phyloP scores from a whole-genome alignment of 92 coral and sea anemone species.

The Palythoa grandis region DNA sequence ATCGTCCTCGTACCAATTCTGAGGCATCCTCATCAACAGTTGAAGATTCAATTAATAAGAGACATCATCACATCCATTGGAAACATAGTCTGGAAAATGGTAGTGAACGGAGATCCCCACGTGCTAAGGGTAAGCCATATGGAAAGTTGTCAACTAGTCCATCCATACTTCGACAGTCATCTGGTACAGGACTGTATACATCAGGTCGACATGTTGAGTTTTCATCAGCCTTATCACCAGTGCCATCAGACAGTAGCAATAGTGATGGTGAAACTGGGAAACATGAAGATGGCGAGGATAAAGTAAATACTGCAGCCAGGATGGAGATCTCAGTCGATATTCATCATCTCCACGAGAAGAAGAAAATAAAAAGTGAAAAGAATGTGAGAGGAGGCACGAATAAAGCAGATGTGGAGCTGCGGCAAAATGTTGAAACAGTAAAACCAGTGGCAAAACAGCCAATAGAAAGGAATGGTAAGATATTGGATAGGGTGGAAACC shows the following conservation, averaged over 20 bases:
- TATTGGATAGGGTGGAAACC: background rate
- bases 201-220: slow-evolving; percentile 96
- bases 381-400: background rate
- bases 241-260: slow-evolving; percentile 93
- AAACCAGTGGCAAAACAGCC: background rate
- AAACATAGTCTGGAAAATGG: slow-evolving; percentile 64
- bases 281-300: background rate
- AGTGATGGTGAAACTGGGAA: slow-evolving; percentile 52
- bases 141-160: slow-evolving; percentile 75
- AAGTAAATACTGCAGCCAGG: background rate
- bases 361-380: background rate
- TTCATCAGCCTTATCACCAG: slow-evolving; percentile 89
- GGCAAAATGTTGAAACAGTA: background rate
- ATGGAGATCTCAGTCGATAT: slow-evolving; percentile 24
- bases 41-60: slow-evolving; percentile 57
- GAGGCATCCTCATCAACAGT: slow-evolving; percentile 88
- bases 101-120: slow-evolving; percentile 66
- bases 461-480: background rate
- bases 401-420: background rate
- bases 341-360: background rate
- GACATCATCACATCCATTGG: slow-evolving; percentile 68
- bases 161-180: slow-evolving; percentile 73
- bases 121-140: slow-evolving; percentile 56
- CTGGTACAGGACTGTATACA: slow-evolving; percentile 53
- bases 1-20: slow-evolving; percentile 89